Base-by-base conservation (phyloP, 2,888 invertebrate species). In the Dendrolimus pini region DNA sequence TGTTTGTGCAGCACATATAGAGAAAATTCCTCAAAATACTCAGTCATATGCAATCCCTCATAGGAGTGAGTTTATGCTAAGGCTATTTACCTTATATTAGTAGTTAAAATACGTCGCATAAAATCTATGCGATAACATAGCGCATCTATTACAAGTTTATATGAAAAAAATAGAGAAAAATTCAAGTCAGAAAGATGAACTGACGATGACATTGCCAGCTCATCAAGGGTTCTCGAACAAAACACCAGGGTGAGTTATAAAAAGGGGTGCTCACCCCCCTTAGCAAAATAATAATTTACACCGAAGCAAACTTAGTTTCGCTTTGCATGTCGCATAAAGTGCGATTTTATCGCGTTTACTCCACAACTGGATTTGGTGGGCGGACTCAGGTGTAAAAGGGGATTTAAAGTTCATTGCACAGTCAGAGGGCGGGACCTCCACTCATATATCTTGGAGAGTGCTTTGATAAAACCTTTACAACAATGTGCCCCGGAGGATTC, bases 401-500 rank as follows among this genome's bases (percentile, higher is more conserved):
- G 80, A 81, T 85, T 85, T 86, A 86, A 87, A 87, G 87, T 88
- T 87, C 85, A 88, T 82, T 85, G 85, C 82, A 78, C 84, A 85
- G 84, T 77, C 77, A 75, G 80, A 80, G 77, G 88, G 88, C 81
- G 88, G 80, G 71, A 68, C 78, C 65, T 68, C 60, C 62, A 74
- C 77, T 76, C 84, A 77, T 88, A 85, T 87, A 88, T 88, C 82
- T 85, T 78, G 66, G 78, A 72, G 75, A 77, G 72, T 72, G 78
- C 75, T 77, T 76, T 82, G 83, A 84, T 85, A 85, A 85, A 79
- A 71, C 71, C 72, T 68, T 65, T 67, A 74, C 74, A 74, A 77
- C 75, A 77, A 77, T 82, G 75, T 71, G 67, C 74, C 73, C 69
- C 71, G 54, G 60, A 72, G 74, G 74, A 71, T 71, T 70, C 66